Conservation (phyloP, 2,888 invertebrate genomes). For the Nephrotoma guestfalica region DNA sequence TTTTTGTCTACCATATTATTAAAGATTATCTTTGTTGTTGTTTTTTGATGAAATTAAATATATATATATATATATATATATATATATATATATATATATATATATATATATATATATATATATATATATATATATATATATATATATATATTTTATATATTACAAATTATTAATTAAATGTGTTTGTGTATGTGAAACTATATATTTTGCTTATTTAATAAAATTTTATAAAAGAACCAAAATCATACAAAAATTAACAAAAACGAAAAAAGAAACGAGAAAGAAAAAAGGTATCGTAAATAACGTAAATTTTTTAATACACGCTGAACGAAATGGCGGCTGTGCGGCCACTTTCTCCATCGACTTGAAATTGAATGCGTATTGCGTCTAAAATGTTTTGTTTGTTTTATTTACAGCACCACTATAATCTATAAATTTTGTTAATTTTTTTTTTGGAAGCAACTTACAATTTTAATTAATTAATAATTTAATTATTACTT, state of each 20-base stretch:
- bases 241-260: background rate
- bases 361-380: background rate
- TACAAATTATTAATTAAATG: background rate
- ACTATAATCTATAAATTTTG: constrained; percentile 1
- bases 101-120: background rate
- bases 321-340: background rate
- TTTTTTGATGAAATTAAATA: background rate
- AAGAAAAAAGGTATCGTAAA: background rate
- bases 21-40: background rate
- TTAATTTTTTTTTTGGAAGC: constrained; percentile 1
- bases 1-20: background rate
- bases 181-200: background rate
- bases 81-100: no score
- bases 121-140: background rate
- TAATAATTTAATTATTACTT: background rate
- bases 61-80: no score
- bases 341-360: background rate
- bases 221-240: background rate
- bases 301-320: background rate
- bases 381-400: background rate
- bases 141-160: background rate
- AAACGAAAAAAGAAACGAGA: background rate
- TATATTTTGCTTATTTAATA: background rate
- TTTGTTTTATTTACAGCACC: background rate
- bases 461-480: constrained; percentile 1